Evolutionary conservation across 2,797 vertebrate genomes (phyloP).

Genomic region (Tragopan temminckii): DNA sequence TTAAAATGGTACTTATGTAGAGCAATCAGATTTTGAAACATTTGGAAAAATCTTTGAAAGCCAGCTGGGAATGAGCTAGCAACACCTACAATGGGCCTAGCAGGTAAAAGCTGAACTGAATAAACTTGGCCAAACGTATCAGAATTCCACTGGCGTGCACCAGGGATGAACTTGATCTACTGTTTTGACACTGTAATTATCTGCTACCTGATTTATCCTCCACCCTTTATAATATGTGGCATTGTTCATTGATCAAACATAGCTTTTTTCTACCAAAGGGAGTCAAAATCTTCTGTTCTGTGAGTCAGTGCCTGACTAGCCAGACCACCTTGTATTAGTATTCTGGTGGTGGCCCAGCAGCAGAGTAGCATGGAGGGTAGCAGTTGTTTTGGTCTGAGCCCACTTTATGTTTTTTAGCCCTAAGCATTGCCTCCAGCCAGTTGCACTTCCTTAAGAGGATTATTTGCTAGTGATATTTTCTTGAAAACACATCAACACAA

Average conservation of each 20-base stretch:
- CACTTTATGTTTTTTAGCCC: conserved; percentile 67
- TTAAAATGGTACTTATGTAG: not conserved
- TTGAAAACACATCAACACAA: conserved; percentile 64
- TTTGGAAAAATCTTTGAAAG: not conserved
- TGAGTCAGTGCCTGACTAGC: not conserved
- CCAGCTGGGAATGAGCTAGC: not conserved
- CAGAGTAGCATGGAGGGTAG: conserved; percentile 20
- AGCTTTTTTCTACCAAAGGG: not conserved
- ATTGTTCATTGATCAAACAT: not conserved
- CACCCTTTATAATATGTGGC: not conserved
- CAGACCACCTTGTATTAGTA: conserved; percentile 48
- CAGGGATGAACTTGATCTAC: conserved; percentile 2
- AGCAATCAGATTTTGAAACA: not conserved
- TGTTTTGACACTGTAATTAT: conserved; percentile 18
- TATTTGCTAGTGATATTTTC: conserved; percentile 77
- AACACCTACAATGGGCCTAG: not conserved
- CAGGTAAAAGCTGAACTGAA: not conserved
- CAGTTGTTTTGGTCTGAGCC: conserved; percentile 66
- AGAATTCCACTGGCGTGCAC: conserved; percentile 1
- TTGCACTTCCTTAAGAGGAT: conserved; percentile 81
- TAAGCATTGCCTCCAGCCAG: conserved; percentile 79
- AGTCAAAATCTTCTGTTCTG: conserved; percentile 1
- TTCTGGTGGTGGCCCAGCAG: conserved; percentile 36
- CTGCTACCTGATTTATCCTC: conserved; percentile 22
- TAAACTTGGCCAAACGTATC: not conserved